Base-by-base conservation (phyloP, 2,888 invertebrate genomes). In the Blastobasis lacticolella region DNA sequence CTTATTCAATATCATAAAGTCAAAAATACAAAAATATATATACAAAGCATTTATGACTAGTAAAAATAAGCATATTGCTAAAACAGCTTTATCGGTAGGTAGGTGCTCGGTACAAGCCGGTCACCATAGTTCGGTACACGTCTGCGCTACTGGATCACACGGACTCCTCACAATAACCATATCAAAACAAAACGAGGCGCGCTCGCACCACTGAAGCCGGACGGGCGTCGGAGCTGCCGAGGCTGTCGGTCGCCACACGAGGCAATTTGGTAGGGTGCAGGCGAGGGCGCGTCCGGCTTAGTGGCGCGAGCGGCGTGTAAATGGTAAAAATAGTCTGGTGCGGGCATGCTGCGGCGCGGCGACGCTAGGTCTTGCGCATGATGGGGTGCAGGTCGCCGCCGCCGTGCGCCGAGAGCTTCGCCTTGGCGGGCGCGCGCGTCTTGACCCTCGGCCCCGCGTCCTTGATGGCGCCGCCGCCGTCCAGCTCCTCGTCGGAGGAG, bases 21-120 rank as follows among this genome's bases (percentile, higher is more conserved):
- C 72, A 77, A 79, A 78, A 79, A 78, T 75, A 77, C 72, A 77
- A 78, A 75, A 75, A 76, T 66, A 71, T 81, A 80, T 80, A 77
- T 77, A 87, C 79, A 85, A 85, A 85, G 70, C 70, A 75, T 84
- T 81, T 81, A 85, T 83, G 83, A 84, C 84, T 85, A 86, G 85
- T 82, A 85, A 80, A 75, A 78, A 78, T 75, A 77, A 76, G 78
- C 76, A 81, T 75, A 81, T 72, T 75, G 72, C 66, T 74, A 72
- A 71, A 70, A 72, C 67, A 73, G 70, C 70, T 71, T 61, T 64
- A 63, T 66, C 62, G 63, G 65, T 23, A 23, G 23, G 23, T 23
- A 23, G 23, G 23, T 58, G 63, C 66, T 66, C 64, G 59, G 63
- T 60, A 63, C 68, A 63, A 49, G 61, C 63, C 66, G 61, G 64